These are phyloP conservation scores for Tokudaia muenninki DNA, from an alignment of 2,797 vertebrate genomes.

Conservation along the genomic window DNA sequence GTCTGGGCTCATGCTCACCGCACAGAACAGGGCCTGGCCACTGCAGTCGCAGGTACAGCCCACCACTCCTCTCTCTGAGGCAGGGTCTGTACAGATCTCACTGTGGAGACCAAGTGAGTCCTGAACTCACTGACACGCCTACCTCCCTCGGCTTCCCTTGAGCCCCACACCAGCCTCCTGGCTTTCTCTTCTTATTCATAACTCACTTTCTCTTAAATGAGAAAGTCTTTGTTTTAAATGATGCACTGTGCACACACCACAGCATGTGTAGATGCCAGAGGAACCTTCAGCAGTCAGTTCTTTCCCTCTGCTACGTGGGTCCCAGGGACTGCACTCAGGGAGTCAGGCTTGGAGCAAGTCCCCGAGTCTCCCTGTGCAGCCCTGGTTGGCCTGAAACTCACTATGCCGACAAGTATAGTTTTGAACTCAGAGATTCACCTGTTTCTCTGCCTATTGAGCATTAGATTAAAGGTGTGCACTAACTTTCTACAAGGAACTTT, in stretches of 20 bases:
- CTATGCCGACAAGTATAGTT: not conserved
- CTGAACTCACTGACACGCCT: not conserved
- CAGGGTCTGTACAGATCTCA: not conserved
- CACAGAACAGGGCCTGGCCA: not conserved
- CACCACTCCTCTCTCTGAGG: not conserved
- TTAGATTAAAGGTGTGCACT: not conserved
- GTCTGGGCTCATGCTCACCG: not conserved
- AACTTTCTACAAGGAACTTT: not conserved
- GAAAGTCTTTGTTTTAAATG: not conserved
- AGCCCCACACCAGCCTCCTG: not conserved
- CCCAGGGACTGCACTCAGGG: not conserved
- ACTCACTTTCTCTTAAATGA: not conserved
- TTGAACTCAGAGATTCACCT: not conserved
- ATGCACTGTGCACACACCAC: not conserved
- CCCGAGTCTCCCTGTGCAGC: not conserved
- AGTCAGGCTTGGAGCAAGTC: not conserved
- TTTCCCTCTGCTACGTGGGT: not conserved
- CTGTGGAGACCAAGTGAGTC: not conserved
- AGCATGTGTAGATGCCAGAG: not conserved
- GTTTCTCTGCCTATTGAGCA: not conserved
- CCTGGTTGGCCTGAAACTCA: not conserved
- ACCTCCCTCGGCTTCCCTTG: not conserved
- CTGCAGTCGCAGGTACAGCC: no score
- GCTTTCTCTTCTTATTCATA: not conserved
- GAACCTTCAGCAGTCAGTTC: not conserved